Evolutionary conservation across 2,888 invertebrate genomes (phyloP).

Genomic region (Ennomos erosarius): DNA sequence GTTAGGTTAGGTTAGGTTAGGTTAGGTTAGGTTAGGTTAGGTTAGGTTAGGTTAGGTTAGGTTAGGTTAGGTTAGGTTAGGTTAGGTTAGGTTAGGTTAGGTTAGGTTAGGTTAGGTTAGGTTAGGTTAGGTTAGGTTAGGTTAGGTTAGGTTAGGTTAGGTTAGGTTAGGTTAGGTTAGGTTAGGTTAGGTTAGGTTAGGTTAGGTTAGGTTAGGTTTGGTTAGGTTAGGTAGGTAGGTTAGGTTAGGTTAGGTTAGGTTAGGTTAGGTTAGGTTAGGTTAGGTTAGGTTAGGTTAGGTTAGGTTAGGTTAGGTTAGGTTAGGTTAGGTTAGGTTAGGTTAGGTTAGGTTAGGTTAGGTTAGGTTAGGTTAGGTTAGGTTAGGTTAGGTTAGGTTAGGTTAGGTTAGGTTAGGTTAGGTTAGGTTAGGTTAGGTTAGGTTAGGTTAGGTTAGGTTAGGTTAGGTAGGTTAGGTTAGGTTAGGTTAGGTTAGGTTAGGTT

Average conservation of each 20-base stretch:
- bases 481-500: constrained; percentile 7
- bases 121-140: constrained; percentile 14
- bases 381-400: constrained; percentile 14
- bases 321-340: constrained; percentile 14
- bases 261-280: constrained; percentile 14
- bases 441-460: constrained; percentile 14
- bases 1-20: constrained; percentile 14
- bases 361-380: constrained; percentile 14
- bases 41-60: constrained; percentile 14
- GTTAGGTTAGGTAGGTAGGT: constrained; percentile 13
- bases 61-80: constrained; percentile 14
- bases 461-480: constrained; percentile 14
- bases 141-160: constrained; percentile 14
- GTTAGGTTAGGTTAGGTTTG: constrained; percentile 13
- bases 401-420: constrained; percentile 25
- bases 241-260: constrained; percentile 12
- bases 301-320: constrained; percentile 14
- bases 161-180: constrained; percentile 14
- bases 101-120: constrained; percentile 14
- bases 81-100: constrained; percentile 14
- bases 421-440: constrained; percentile 14
- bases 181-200: constrained; percentile 14
- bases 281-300: constrained; percentile 14
- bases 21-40: constrained; percentile 14
- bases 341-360: constrained; percentile 14